These are phyloP conservation scores for Auanema sp. DNA, from an alignment of 2,888 invertebrate genomes.

Conservation along the genomic window DNA sequence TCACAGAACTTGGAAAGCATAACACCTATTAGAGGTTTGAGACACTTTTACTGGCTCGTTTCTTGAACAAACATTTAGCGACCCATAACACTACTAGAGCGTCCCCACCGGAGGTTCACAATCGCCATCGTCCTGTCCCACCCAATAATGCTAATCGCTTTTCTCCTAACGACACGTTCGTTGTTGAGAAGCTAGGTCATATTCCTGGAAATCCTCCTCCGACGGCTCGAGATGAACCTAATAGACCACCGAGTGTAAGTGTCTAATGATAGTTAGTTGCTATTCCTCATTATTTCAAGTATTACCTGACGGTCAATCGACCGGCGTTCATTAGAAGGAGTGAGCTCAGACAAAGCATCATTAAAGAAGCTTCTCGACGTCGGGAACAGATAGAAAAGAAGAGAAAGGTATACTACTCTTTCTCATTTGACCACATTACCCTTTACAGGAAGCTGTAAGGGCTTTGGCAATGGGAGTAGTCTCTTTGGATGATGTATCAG, in stretches of 20 bases:
- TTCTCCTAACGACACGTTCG: neutral
- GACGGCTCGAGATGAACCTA: neutral
- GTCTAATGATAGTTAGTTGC: neutral
- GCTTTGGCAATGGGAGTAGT: constrained; percentile 2
- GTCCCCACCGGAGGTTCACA: neutral
- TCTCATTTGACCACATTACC: neutral
- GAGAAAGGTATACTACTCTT: no score
- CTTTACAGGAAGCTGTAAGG: constrained; percentile 6
- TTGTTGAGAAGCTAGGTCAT: neutral
- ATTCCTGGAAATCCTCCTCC: neutral
- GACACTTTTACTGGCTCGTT: no score
- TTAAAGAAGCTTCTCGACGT: constrained; percentile 2
- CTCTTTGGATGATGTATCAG: neutral
- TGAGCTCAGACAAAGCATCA: constrained; percentile 2
- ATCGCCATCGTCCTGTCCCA: neutral
- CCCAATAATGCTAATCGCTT: neutral
- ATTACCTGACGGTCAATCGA: constrained; percentile 8
- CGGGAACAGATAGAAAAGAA: constrained; percentile 5
- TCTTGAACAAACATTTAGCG: no score
- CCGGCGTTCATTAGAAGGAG: constrained; percentile 11
- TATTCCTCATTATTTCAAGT: neutral
- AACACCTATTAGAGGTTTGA: no score
- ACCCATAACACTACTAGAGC: no score
- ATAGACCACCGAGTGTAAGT: neutral
- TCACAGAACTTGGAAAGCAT: neutral